Evolutionary conservation across 2,113 vertebrate genomes (phyloP).

Genomic region (Cervus canadensis): DNA sequence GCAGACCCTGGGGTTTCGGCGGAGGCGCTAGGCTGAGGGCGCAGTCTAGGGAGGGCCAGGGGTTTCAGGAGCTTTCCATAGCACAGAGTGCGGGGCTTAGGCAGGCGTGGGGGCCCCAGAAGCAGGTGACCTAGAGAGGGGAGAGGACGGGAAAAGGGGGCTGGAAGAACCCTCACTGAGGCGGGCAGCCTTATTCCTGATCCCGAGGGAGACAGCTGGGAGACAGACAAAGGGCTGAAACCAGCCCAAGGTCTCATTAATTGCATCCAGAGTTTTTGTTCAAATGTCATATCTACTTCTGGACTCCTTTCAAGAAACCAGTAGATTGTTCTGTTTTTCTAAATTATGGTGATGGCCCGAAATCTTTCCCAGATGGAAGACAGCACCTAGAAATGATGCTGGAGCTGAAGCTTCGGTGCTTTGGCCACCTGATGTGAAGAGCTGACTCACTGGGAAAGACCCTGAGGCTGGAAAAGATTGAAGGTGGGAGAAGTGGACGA

Average conservation of each 20-base stretch:
- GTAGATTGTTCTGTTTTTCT: background rate
- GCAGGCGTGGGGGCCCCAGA: background rate
- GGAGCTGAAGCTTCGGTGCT: too few species aligned
- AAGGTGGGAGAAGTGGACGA: too few species aligned
- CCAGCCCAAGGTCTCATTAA: fast-evolving
- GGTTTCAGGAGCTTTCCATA: background rate
- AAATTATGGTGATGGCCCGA: background rate
- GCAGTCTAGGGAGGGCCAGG: fast-evolving
- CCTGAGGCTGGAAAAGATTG: too few species aligned
- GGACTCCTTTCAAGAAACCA: background rate
- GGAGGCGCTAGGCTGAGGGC: background rate
- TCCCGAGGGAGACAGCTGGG: background rate
- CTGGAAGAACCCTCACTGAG: background rate
- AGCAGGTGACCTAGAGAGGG: fast-evolving
- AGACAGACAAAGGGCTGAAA: background rate
- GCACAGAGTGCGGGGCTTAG: background rate
- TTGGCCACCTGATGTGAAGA: too few species aligned
- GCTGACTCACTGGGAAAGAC: too few species aligned
- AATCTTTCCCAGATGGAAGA: background rate
- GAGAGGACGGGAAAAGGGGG: background rate
- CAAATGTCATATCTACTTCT: background rate
- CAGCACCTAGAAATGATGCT: too few species aligned
- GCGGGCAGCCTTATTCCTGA: background rate
- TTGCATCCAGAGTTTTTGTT: background rate
- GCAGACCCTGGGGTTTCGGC: background rate